Conservation (phyloP, 1,140 invertebrate species). For the Zaprionus nigranus region DNA sequence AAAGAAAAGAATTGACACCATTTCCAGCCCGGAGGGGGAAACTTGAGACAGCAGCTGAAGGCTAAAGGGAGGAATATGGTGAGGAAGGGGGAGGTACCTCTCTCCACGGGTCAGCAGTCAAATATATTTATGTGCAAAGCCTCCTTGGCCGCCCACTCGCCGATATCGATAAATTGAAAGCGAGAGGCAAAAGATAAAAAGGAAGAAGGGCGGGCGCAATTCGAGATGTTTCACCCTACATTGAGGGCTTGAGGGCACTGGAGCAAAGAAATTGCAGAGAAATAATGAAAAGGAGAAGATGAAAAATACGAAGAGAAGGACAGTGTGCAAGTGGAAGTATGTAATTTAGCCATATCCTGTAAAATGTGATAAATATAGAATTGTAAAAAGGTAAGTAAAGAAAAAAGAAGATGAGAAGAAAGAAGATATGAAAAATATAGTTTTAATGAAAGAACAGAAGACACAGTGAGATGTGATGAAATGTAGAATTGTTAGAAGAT, state of each 20-base stretch:
- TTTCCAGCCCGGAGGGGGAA: constrained; percentile 10
- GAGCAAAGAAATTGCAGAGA: constrained; percentile 32
- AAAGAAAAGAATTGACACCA: constrained; percentile 36
- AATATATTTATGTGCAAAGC: constrained; percentile 13
- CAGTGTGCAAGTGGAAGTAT: neutral
- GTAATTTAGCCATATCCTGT: neutral
- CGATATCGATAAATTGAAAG: constrained; percentile 42
- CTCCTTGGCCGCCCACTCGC: neutral
- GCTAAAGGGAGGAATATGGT: neutral
- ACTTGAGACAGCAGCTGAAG: constrained; percentile 23
- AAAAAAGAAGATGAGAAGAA: neutral
- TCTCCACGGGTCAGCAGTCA: constrained; percentile 31
- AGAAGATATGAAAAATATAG: neutral
- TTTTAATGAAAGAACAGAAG: too few species aligned
- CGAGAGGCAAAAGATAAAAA: constrained; percentile 5
- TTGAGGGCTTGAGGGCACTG: constrained; percentile 33
- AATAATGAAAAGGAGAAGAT: neutral
- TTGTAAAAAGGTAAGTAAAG: constrained; percentile 7
- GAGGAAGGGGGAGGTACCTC: neutral
- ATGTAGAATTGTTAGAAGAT: too few species aligned
- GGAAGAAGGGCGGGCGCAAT: constrained; percentile 18
- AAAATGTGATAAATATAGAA: constrained; percentile 20
- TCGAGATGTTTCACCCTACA: constrained; percentile 22
- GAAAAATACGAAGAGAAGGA: neutral
- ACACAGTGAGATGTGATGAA: too few species aligned